phyloP scores from a whole-genome alignment of 2,888 invertebrate species.

The Dusona sp. region DNA sequence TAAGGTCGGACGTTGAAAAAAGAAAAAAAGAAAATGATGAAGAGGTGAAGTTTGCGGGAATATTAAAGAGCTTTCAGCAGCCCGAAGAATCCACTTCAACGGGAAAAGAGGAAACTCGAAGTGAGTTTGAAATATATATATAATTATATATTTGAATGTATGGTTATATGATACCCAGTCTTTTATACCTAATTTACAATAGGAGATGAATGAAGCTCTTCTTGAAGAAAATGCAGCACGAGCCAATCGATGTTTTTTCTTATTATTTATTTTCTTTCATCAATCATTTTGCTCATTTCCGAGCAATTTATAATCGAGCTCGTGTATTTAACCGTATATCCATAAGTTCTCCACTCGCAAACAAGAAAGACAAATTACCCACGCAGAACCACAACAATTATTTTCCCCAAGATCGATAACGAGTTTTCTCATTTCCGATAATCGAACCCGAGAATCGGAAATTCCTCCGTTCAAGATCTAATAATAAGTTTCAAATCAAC shows the following conservation, averaged over 20 bases:
- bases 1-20: constrained; percentile 37
- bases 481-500: constrained; percentile 19
- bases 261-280: constrained; percentile 8
- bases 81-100: constrained; percentile 54
- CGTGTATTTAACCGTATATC: neutral
- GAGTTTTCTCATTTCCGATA: constrained; percentile 65
- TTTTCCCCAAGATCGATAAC: constrained; percentile 28
- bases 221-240: constrained; percentile 44
- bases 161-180: neutral
- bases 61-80: constrained; percentile 62
- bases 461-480: constrained; percentile 20
- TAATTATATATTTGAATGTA: neutral
- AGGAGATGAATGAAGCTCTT: constrained; percentile 49
- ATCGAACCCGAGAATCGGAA: constrained; percentile 48
- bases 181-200: neutral
- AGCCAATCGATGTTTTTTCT: constrained; percentile 45
- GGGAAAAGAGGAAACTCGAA: constrained; percentile 56
- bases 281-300: constrained; percentile 59
- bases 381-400: constrained; percentile 2
- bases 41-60: constrained; percentile 14
- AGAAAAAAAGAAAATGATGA: constrained; percentile 31
- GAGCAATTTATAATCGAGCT: constrained; percentile 52
- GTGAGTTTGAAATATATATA: constrained; percentile 54
- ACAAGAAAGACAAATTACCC: constrained; percentile 21
- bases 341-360: neutral